Evolutionary conservation across 2,113 vertebrate genomes (phyloP).

Genomic region (Anthoscopus minutus): DNA sequence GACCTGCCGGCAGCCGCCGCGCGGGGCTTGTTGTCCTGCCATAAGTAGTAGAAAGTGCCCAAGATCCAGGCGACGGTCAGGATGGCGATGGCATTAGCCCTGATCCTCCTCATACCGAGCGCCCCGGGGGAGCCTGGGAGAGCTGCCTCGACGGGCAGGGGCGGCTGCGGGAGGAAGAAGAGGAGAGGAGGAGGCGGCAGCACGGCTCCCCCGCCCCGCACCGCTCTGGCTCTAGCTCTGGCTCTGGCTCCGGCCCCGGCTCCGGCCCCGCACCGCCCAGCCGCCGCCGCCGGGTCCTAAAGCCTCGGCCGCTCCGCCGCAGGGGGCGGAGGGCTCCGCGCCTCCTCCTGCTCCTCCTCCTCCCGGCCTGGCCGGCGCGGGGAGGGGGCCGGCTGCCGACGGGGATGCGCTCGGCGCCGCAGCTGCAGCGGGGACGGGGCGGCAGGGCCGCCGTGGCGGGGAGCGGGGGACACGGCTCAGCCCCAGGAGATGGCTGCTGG

Average conservation of each 20-base stretch:
- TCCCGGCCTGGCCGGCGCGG: not conserved
- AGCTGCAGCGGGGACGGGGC: not conserved
- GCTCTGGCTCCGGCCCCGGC: too few relatives aligned
- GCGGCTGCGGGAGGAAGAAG: not conserved
- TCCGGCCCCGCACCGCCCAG: not conserved
- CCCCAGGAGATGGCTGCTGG: not conserved
- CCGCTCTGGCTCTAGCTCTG: not conserved
- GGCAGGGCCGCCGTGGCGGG: not conserved
- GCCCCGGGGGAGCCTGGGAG: constrained; percentile 47
- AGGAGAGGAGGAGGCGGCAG: not conserved
- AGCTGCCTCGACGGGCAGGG: not conserved
- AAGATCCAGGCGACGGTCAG: constrained; percentile 97
- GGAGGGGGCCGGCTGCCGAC: not conserved
- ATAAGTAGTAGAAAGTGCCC: constrained; percentile 98
- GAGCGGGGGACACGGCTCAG: too few relatives aligned
- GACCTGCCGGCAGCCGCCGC: constrained; percentile 75
- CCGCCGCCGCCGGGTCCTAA: constrained; percentile 70
- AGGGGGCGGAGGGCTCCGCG: constrained; percentile 23
- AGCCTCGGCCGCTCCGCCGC: constrained; percentile 53
- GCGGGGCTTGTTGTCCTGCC: constrained; percentile 94
- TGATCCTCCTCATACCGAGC: constrained; percentile 93
- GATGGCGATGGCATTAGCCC: constrained; percentile 97
- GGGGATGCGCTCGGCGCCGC: not conserved
- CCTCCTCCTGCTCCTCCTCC: not conserved
- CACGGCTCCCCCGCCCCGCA: not conserved